Conservation (phyloP, 2,113 vertebrate species). For the Stomatorhinus ivindoensis region DNA sequence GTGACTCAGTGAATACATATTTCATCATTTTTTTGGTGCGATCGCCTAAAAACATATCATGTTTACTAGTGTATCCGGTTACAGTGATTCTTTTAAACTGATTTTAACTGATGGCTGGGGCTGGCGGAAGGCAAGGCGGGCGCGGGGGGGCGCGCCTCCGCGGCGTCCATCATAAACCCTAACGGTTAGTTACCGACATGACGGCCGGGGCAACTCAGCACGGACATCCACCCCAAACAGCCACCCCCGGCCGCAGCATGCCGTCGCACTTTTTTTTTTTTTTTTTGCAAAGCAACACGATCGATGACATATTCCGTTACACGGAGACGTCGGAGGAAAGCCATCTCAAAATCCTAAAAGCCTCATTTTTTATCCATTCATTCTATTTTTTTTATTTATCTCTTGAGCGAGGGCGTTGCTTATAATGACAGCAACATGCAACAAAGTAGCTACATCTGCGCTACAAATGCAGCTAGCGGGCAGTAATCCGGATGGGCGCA, state of each 20-base stretch:
- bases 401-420: background rate
- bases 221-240: background rate
- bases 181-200: conserved; percentile 17
- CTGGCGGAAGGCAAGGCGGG: background rate
- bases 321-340: background rate
- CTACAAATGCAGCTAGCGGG: background rate
- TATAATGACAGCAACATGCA: background rate
- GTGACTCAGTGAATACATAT: background rate
- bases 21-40: background rate
- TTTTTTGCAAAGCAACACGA: conserved; percentile 1
- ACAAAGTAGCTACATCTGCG: background rate
- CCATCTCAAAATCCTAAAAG: background rate
- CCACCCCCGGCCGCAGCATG: background rate
- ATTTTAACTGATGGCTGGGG: background rate
- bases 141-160: background rate
- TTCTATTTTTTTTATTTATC: background rate
- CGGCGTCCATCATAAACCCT: background rate
- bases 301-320: background rate
- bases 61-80: background rate
- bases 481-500: background rate
- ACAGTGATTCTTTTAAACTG: conserved; percentile 1
- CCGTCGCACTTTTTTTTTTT: background rate
- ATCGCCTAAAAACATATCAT: background rate
- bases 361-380: background rate
- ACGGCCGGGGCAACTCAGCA: conserved; percentile 13